Evolutionary conservation across 2,797 vertebrate genomes (phyloP).

Genomic region (Danio kyathit): DNA sequence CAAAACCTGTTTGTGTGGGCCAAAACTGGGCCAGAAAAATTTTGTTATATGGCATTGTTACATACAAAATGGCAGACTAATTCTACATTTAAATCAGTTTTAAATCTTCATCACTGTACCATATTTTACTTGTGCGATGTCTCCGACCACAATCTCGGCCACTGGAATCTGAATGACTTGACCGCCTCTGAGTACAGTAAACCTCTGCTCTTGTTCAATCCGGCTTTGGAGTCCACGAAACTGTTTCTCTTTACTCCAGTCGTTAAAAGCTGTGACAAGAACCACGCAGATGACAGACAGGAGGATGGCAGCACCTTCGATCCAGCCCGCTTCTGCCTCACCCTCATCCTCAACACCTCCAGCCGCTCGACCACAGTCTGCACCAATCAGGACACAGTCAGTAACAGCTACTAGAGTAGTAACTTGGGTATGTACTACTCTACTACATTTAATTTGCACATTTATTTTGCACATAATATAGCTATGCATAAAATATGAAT

Average conservation of each 20-base stretch:
- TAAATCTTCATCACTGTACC: conserved; percentile 72
- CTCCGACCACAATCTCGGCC: conserved; percentile 92
- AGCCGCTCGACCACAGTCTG: conserved; percentile 87
- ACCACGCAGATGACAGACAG: conserved; percentile 96
- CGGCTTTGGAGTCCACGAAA: conserved; percentile 96
- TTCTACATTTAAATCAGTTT: not conserved
- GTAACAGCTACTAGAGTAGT: not conserved
- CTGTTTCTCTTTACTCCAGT: conserved; percentile 99
- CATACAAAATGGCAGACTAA: not conserved
- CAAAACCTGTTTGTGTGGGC: too few relatives aligned
- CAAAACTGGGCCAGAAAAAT: too few relatives aligned
- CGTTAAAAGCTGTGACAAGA: conserved; percentile 98
- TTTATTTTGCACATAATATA: too few relatives aligned
- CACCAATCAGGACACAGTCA: conserved; percentile 21
- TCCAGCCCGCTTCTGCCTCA: conserved; percentile 94
- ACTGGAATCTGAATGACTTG: conserved; percentile 92
- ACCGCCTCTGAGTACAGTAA: conserved; percentile 86
- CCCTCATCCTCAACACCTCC: conserved; percentile 86
- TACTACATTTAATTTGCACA: not conserved
- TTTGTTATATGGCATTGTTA: not conserved
- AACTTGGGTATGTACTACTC: not conserved
- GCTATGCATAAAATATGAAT: too few relatives aligned
- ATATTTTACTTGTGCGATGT: conserved; percentile 96
- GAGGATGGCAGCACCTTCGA: conserved; percentile 96
- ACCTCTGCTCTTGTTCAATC: conserved; percentile 97